A percentile compares a stretch with the other conserved stretches of the same genome.
Conservation (phyloP, 2,888 invertebrate genomes). For the Drosophila melanosoma region DNA sequence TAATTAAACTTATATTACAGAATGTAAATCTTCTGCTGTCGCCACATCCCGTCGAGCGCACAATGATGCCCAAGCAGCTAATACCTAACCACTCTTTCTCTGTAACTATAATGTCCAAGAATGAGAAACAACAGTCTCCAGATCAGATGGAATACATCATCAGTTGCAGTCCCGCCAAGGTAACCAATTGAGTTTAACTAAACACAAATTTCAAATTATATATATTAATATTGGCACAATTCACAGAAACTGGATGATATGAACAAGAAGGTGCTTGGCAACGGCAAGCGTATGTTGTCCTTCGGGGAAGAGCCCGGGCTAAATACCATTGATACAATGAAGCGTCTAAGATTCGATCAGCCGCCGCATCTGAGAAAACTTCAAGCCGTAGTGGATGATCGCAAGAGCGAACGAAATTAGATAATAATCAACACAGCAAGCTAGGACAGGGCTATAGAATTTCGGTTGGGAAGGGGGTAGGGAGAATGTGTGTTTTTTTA, state of each 20-base stretch:
- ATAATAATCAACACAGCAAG: conserved; percentile 5
- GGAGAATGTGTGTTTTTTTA: conserved; percentile 3
- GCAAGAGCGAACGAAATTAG: conserved; percentile 65
- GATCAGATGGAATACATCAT: conserved; percentile 82
- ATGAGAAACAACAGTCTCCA: conserved; percentile 84
- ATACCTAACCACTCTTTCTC: conserved; percentile 87
- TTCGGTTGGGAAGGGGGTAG: conserved; percentile 5
- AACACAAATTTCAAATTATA: not conserved
- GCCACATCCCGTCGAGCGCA: conserved; percentile 89
- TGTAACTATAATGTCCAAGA: conserved; percentile 86
- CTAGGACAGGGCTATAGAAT: conserved; percentile 15
- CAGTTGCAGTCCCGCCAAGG: conserved; percentile 84
- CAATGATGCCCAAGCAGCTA: conserved; percentile 81
- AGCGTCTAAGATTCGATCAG: conserved; percentile 37
- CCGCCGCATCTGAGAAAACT: conserved; percentile 47
- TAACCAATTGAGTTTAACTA: conserved; percentile 32
- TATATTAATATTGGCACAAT: not conserved
- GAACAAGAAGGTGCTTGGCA: conserved; percentile 79
- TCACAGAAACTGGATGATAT: conserved; percentile 79
- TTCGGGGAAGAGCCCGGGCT: conserved; percentile 73
- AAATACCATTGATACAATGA: conserved; percentile 26
- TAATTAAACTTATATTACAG: conserved; percentile 52
- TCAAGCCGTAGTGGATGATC: conserved; percentile 72
- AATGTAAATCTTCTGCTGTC: conserved; percentile 87
- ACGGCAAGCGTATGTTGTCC: conserved; percentile 80